Base-by-base conservation (phyloP, 2,113 vertebrate species). In the Hassar affinis region DNA sequence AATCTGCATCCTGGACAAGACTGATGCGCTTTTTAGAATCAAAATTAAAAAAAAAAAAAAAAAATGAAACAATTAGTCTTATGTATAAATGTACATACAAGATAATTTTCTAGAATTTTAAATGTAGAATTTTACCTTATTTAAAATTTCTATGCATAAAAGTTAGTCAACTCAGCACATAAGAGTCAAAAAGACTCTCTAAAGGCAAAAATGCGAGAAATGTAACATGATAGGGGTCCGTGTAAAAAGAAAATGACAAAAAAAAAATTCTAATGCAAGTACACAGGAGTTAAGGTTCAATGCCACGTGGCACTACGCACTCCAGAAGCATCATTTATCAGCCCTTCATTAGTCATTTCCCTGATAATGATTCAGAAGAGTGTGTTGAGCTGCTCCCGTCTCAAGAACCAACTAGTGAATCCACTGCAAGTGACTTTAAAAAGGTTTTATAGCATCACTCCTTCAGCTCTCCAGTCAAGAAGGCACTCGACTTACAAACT, bases 11-110 rank as follows among this genome's bases (percentile, higher is more conserved):
- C 94, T 95, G 95, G 95, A 95, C 94, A 94, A 95, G 96, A 97
- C 96, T 95, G 92, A 93, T 94, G 95, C 95, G 93, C 96, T 99
- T 98, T 97, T 97, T 97, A 95, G 96, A 94, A n/a, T n/a, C n/a
- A n/a, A n/a, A n/a, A n/a, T n/a, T n/a, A n/a, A n/a, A n/a, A n/a
- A n/a, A n/a, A n/a, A n/a, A n/a, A 45, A 1, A 45, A n/a, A 56
- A 56, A 0, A 49, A 49, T 49, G 12, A 74, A 74, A 49, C 25
- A 45, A n/a, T 6, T 14, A 74, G 2, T 7, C 25, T 74, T 71
- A n/a, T n/a, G n/a, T 49, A 49, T 17, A 27, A 74, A 49, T 49
- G 25, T 9, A 72, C 11, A 51, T 12, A 14, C n/a, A n/a, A n/a
- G n/a, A n/a, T n/a, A n/a, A n/a, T n/a, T n/a, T n/a, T n/a, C n/a